Conservation (phyloP, 2,797 vertebrate species). For the Falco concolor region DNA sequence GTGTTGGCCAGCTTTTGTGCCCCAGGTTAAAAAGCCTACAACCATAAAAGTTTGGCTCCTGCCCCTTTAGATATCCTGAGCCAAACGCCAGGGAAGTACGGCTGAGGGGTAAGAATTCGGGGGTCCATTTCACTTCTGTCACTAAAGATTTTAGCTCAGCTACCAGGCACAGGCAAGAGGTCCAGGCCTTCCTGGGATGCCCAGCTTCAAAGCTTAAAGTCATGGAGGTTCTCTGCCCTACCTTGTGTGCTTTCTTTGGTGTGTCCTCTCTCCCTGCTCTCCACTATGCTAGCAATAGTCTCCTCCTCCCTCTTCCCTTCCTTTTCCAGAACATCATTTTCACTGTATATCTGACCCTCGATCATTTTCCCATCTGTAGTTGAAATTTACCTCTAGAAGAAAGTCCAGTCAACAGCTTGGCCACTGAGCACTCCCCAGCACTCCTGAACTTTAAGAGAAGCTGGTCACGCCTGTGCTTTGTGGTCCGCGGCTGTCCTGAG, state of each 20-base stretch:
- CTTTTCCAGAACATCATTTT: background rate
- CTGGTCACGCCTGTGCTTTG: background rate
- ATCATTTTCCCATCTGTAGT: background rate
- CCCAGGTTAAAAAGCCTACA: background rate
- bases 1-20: background rate
- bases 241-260: background rate
- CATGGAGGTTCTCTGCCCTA: background rate
- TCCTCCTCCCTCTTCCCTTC: background rate
- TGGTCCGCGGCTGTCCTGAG: background rate
- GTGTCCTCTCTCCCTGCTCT: background rate
- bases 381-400: background rate
- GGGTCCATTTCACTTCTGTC: background rate
- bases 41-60: background rate
- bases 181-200: background rate
- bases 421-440: background rate
- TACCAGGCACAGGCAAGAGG: background rate
- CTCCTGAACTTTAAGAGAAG: background rate
- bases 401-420: background rate
- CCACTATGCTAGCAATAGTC: accelerated
- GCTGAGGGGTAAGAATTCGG: background rate
- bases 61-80: background rate
- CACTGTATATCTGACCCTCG: background rate
- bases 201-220: background rate
- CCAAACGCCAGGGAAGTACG: background rate
- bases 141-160: background rate